Evolutionary conservation across 2,113 vertebrate genomes (phyloP).

Genomic region (Tretioscincus oriximinensis): DNA sequence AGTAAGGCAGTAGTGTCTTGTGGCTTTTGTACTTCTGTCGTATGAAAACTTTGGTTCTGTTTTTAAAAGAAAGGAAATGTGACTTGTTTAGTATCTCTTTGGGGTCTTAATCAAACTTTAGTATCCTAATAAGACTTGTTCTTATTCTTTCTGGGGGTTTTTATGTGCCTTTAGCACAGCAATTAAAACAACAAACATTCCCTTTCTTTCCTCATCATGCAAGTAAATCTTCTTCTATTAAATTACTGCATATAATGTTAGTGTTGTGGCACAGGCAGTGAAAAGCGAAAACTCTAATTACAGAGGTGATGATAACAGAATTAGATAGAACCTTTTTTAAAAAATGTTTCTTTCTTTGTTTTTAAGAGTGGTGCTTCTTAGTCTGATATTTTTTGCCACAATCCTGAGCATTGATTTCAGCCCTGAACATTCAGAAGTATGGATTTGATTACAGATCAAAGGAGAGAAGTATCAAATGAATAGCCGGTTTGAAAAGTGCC

Average conservation of each 20-base stretch:
- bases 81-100: not conserved
- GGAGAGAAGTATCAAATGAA: not conserved
- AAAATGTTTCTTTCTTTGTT: too few relatives aligned
- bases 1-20: too few relatives aligned
- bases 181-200: not conserved
- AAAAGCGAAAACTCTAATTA: not conserved
- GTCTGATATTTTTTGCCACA: not conserved
- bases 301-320: too few relatives aligned
- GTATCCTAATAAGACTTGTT: not conserved
- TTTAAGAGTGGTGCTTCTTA: not conserved
- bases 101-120: too few relatives aligned
- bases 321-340: not conserved
- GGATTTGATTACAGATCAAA: not conserved
- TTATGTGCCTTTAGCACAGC: not conserved
- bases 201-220: not conserved
- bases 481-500: slow-evolving; percentile 5
- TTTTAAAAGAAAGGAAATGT: not conserved
- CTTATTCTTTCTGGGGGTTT: not conserved
- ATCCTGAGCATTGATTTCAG: not conserved
- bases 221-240: not conserved
- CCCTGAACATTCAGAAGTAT: not conserved
- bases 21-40: not conserved
- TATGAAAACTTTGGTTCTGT: not conserved
- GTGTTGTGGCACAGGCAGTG: not conserved
- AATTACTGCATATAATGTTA: not conserved